Evolutionary conservation across 2,888 invertebrate genomes (phyloP), one percentile per base, ranked within the genome.

Genomic region (Synergus umbraculus): DNA sequence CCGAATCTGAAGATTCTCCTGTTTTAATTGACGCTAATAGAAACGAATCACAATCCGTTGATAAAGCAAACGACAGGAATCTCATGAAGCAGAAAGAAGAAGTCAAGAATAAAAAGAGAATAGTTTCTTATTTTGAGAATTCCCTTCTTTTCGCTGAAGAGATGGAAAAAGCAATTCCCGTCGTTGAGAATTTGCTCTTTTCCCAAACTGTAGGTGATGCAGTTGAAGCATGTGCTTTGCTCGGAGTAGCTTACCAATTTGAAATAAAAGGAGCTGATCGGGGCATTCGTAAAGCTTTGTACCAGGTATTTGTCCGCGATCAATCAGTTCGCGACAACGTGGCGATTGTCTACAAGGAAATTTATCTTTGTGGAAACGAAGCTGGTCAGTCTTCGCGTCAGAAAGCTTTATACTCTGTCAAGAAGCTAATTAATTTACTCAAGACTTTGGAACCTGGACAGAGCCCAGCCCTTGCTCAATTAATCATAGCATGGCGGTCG

Each of bases 201-300:
- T 96, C 96, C 0, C 94, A 95, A 84, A 94, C 95, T 82, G 94
- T 95, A 5, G 94, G 96, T 0, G 98, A 98, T 91, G 96, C 97
- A 15, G 94, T 96, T 78, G 98, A 98, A 91, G 96, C 98, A 0
- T 96, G 98, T 43, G 96, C 97, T 81, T 97, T 98, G 90, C 96
- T 98, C 86, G 96, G 97, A 0, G 95, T 96, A 0, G 96, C 97
- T 0, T 95, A 95, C 88, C 94, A 96, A 84, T 97, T 97, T 88
- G 95, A 96, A 78, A 94, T 97, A n/a, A 94, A 95, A 82, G 95
- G 95, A 76, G 95, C 96, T 4, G 94, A 95, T 85, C 88, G 92
- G 54, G 97, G 97, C 86, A 83, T 90, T 76, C 89, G 88, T 43
- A 90, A 89, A 82, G 91, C 91, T 15, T 82, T 91, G 18, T 88